A percentile compares a stretch with the other conserved stretches of the same genome.
phyloP scores from a whole-genome alignment of 2,113 vertebrate species.

The Rhinolophus ferrumequinum region DNA sequence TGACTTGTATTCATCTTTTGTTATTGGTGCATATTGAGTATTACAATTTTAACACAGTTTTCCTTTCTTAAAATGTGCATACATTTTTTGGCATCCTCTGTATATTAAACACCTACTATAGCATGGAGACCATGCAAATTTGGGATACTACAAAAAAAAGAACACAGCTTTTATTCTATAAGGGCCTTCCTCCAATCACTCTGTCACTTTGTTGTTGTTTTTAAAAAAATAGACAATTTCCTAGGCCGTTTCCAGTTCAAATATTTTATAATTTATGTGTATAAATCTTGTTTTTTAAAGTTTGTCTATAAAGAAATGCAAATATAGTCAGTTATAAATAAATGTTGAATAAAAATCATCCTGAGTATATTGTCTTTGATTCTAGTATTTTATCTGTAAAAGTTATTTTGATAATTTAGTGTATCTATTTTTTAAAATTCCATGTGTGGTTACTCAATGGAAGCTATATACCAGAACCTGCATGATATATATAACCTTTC shows the following conservation, averaged over 20 bases:
- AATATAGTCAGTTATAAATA: neutral
- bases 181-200: neutral
- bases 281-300: neutral
- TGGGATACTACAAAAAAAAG: neutral
- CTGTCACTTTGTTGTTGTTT: neutral
- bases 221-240: neutral
- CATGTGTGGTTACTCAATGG: neutral
- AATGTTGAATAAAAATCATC: neutral
- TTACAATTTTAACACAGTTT: too few species aligned
- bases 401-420: slow-evolving; percentile 20
- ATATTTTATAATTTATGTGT: neutral
- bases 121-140: neutral
- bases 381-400: neutral
- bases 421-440: neutral
- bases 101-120: neutral
- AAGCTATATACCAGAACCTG: slow-evolving; percentile 14
- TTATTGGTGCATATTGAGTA: too few species aligned
- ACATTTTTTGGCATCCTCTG: too few species aligned
- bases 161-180: neutral
- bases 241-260: neutral
- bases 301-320: neutral
- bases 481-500: slow-evolving; percentile 68
- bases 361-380: neutral
- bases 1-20: too few species aligned
- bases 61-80: too few species aligned